Evolutionary conservation across 1,140 invertebrate genomes (phyloP), one percentile per base, ranked within the genome.

Genomic region (Planococcus citri): DNA sequence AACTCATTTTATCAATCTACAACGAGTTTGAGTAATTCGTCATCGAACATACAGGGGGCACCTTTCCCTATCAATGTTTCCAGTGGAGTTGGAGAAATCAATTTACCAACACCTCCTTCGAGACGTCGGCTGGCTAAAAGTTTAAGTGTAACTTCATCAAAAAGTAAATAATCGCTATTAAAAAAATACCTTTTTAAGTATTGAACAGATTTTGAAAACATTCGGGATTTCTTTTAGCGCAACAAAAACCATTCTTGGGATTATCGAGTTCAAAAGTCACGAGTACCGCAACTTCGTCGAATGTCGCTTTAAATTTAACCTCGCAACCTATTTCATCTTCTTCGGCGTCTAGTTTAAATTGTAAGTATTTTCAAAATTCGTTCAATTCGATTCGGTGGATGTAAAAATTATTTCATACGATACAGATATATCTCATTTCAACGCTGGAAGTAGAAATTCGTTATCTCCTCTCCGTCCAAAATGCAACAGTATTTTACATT

Each of bases 401-500:
- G 57, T 20, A 60, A 37, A 6, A 37, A 8, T 37, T 37, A 37
- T n/a, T 37, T 37, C 33, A 37, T 37, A 8, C 17, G 41, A 24
- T 58, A 6, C 61, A 83, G 82, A 81, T 70, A 78, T 83, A 68
- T 77, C 79, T 61, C 85, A 78, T 71, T 82, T 85, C 69, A 80
- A 80, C 37, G 78, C 81, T 68, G 83, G 84, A 57, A 33, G 60
- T 22, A 82, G 85, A 73, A 83, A 83, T 69, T 83, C 86, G 4
- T 78, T 91, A 70, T 88, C 89, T n/a, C 83, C 85, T 29, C 80
- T 84, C 24, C 83, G 94, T 69, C 92, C 95, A 10, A 92, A 91
- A 75, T 94, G 93, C 72, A 92, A 92, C 75, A 97, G 93, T 74
- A 90, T 98, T 78, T 83, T 98, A 27, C 94, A 98, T 81, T 79